Evolutionary conservation across 2,888 invertebrate genomes (phyloP).

Genomic region (Anoncus sp.): DNA sequence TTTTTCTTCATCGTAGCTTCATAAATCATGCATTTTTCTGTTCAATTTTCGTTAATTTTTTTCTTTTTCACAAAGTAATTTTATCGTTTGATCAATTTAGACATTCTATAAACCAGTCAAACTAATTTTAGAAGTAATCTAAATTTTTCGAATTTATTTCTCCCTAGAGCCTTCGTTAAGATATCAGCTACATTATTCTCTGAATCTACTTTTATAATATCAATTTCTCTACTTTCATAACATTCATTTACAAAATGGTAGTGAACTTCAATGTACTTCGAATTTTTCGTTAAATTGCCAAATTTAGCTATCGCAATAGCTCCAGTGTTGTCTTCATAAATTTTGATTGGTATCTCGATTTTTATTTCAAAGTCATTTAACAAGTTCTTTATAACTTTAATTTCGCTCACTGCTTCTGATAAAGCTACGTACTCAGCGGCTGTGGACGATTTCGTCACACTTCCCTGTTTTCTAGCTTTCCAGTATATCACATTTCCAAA

Average conservation of each 20-base stretch:
- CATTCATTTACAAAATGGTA: conserved; percentile 56
- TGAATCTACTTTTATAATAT: conserved; percentile 50
- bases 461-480: conserved; percentile 8
- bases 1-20: no score
- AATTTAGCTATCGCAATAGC: conserved; percentile 44
- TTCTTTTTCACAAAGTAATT: no score
- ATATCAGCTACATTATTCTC: conserved; percentile 53
- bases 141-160: conserved; percentile 46
- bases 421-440: conserved; percentile 24
- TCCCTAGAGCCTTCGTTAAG: conserved; percentile 46
- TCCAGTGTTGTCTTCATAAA: conserved; percentile 51
- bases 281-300: conserved; percentile 59
- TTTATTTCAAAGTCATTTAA: conserved; percentile 13
- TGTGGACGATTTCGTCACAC: conserved; percentile 47
- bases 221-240: conserved; percentile 37
- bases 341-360: conserved; percentile 24
- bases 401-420: conserved; percentile 28
- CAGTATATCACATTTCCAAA: conserved; percentile 2
- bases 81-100: no score
- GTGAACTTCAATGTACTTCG: conserved; percentile 57
- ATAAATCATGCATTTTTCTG: no score
- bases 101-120: no score
- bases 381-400: conserved; percentile 9
- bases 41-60: not conserved
- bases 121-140: not conserved